Conservation (phyloP, 2,888 invertebrate genomes). For the Chymomyza amoena region DNA sequence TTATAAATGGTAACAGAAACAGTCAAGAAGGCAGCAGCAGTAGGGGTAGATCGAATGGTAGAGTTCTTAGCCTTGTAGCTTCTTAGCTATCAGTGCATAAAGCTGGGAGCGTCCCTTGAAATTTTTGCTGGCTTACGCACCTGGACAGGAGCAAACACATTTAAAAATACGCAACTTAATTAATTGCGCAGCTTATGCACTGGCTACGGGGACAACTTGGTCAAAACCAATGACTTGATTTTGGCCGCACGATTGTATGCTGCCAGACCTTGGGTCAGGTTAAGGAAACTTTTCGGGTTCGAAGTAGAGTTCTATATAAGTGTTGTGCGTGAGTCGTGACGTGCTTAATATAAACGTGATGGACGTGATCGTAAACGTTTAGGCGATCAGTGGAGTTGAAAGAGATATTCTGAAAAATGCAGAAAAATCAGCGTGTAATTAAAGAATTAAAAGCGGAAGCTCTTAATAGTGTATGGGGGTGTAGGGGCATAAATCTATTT, state of each 20-base stretch:
- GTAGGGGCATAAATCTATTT: too few relatives aligned
- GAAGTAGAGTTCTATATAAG: not conserved
- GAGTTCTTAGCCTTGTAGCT: too few relatives aligned
- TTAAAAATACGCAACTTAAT: conserved; percentile 71
- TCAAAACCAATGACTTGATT: conserved; percentile 64
- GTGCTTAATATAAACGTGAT: too few relatives aligned
- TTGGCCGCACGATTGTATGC: conserved; percentile 51
- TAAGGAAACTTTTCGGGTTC: not conserved
- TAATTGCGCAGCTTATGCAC: conserved; percentile 65
- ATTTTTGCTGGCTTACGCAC: too few relatives aligned
- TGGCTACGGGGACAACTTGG: conserved; percentile 6
- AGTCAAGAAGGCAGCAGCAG: not conserved
- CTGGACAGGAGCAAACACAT: conserved; percentile 53
- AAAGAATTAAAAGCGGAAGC: too few relatives aligned
- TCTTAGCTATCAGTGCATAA: too few relatives aligned
- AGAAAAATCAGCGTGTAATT: too few relatives aligned
- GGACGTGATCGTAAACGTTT: not conserved
- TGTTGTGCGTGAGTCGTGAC: not conserved
- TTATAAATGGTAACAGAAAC: conserved; percentile 6
- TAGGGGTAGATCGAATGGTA: too few relatives aligned
- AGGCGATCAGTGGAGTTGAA: too few relatives aligned
- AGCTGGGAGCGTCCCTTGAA: too few relatives aligned
- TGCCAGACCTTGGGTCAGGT: not conserved
- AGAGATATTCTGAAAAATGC: too few relatives aligned
- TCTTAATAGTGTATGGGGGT: too few relatives aligned